phyloP scores from a whole-genome alignment of 2,113 vertebrate genomes.

The Erpornis zantholeuca region DNA sequence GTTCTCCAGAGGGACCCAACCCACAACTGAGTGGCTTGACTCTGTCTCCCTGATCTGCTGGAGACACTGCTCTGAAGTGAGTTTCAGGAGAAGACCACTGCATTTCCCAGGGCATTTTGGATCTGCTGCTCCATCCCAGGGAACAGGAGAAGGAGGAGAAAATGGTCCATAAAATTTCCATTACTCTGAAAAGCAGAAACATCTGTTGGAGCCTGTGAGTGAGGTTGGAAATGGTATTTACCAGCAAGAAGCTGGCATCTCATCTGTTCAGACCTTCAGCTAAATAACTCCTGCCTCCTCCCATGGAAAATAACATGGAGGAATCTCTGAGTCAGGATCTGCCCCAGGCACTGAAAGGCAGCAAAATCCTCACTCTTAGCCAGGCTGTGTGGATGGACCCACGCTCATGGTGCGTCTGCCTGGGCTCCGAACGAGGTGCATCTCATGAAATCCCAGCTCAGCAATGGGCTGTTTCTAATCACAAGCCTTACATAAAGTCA shows the following conservation, averaged over 20 bases:
- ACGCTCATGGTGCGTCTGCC: not conserved
- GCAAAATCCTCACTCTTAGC: not conserved
- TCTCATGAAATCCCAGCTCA: not conserved
- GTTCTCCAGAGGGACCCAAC: not conserved
- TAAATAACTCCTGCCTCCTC: not conserved
- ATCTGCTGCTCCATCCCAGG: not conserved
- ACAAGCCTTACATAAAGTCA: constrained; percentile 23
- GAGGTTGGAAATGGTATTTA: constrained; percentile 48
- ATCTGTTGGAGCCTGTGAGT: constrained; percentile 49
- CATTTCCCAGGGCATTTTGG: not conserved
- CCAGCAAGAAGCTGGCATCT: constrained; percentile 41
- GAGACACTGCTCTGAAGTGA: not conserved
- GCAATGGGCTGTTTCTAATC: constrained; percentile 52
- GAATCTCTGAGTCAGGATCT: constrained; percentile 53
- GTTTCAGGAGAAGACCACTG: not conserved
- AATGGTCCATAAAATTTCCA: constrained; percentile 61
- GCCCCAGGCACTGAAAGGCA: constrained; percentile 29
- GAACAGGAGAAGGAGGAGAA: constrained; percentile 35
- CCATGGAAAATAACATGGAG: constrained; percentile 52
- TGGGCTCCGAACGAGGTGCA: not conserved
- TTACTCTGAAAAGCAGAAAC: constrained; percentile 60
- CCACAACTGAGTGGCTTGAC: not conserved
- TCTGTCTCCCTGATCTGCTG: not conserved
- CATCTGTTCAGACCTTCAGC: not conserved
- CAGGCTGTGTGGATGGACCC: not conserved